Base-by-base conservation (phyloP, 64 coral and sea anemone genomes). In the Catalaphyllia jardinei region DNA sequence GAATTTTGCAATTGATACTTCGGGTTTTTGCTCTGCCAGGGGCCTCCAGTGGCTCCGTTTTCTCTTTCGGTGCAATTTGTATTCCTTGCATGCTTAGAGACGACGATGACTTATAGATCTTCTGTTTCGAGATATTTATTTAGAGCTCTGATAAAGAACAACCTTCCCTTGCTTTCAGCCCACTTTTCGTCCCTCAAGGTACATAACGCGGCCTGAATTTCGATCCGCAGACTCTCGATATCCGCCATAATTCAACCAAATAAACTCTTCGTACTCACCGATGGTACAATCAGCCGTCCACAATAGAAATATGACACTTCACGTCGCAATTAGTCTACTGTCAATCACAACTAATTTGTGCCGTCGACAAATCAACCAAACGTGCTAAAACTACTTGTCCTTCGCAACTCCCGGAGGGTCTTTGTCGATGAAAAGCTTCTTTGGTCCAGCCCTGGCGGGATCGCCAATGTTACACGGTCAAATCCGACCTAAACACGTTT, bases 161-260 rank as follows among this genome's bases (percentile, higher is more conserved):
- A 22, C 19, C 63, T 67, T 22, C 20, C 63, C 19, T 67, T 67
- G 19, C 63, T 67, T 67, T 22, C 63, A 67, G 60, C 60, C 60
- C 60, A 7, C 75, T 11, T 77, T 50, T 77, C 75, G 46, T 77
- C 75, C 20, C 1, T 77, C 20, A 77, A 77, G 38, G 16, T 51
- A 22, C 75, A 77, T 3, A 52, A 77, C 75, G 38, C 4, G 75
- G 38, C 75, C 75, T 77, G 75, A 77, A 77, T 77, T 77, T 77
- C 38, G 20, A 77, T 77, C 38, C 49, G 75, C 17, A 77, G 75
- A 77, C 20, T 77, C 38, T 51, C 75, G 1, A 17, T 24, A 77
- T 77, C 38, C 17, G 22, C 20, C 60, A 62, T 62, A 13, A 0
- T 77, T 52, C 19, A 77, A 6, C 24, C 35, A 49, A 77, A 52